Percentiles rank a stretch among this genome's conserved stretches.
phyloP scores from a whole-genome alignment of 2,113 vertebrate genomes.

The Rhombomys opimus region DNA sequence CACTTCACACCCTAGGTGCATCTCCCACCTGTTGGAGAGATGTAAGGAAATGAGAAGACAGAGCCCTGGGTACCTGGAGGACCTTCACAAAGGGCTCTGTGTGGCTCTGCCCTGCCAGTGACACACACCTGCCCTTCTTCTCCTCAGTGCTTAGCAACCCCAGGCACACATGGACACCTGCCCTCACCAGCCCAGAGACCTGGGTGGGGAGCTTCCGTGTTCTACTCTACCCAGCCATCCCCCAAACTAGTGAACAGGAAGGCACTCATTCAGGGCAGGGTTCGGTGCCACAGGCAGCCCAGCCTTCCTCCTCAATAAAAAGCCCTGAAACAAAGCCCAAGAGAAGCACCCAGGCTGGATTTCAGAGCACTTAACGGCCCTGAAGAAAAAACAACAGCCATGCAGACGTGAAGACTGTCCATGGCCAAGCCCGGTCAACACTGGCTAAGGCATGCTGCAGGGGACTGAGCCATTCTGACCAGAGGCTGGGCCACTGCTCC shows the following conservation, averaged over 20 bases:
- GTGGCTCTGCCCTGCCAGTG: neutral
- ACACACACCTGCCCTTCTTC: neutral
- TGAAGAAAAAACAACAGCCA: neutral
- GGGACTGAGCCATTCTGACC: neutral
- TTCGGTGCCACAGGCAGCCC: rapidly evolving
- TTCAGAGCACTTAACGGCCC: neutral
- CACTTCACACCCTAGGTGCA: too few species aligned
- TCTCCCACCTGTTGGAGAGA: neutral
- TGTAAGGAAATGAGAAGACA: too few species aligned
- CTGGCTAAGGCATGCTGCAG: neutral
- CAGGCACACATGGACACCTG: neutral
- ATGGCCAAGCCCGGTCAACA: neutral
- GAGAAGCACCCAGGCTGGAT: rapidly evolving
- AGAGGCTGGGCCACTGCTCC: neutral
- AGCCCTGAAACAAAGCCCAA: neutral
- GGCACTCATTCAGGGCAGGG: neutral
- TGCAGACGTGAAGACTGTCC: rapidly evolving
- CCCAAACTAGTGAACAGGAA: neutral
- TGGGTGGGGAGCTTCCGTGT: too few species aligned
- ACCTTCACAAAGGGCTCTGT: neutral
- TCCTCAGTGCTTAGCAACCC: too few species aligned
- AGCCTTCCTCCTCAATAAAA: neutral
- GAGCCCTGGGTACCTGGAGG: rapidly evolving
- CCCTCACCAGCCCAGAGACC: neutral
- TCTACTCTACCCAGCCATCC: neutral